Conservation (phyloP, 2,113 vertebrate genomes). For the Synodontis membranacea region DNA sequence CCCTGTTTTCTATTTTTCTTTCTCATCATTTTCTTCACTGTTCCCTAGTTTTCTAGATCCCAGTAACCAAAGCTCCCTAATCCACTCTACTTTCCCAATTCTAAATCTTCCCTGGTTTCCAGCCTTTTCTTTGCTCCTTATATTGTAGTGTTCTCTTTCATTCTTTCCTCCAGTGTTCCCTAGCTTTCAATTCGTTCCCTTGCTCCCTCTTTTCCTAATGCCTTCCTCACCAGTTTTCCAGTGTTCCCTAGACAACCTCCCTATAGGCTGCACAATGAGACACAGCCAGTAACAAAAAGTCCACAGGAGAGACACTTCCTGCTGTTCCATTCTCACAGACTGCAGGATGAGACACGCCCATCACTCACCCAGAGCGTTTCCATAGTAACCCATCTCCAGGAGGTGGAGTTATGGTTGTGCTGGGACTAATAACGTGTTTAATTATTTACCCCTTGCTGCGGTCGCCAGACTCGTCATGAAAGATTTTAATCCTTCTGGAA, state of each 20-base stretch:
- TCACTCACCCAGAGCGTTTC: neutral
- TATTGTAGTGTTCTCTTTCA: too few relatives aligned
- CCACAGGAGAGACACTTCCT: neutral
- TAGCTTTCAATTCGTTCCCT: neutral
- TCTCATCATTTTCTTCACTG: too few relatives aligned
- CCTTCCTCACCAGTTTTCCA: neutral
- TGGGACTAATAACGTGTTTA: neutral
- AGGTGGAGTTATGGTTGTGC: neutral
- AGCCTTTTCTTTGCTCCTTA: too few relatives aligned
- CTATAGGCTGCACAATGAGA: neutral
- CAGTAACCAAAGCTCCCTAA: neutral
- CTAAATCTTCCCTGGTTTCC: neutral
- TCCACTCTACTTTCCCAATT: neutral
- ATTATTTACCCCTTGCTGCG: neutral
- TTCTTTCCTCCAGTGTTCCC: too few relatives aligned
- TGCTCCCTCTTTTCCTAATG: neutral
- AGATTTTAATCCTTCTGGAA: neutral
- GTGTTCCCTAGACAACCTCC: neutral
- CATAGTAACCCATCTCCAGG: slow-evolving; percentile 20
- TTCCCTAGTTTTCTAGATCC: neutral
- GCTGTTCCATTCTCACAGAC: neutral
- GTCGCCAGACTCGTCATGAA: neutral
- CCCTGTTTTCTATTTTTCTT: too few relatives aligned
- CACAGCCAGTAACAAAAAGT: neutral
- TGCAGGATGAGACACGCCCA: neutral